Evolutionary conservation across 2,113 vertebrate genomes (phyloP), one percentile per base, ranked within the genome.

Genomic region (Baryphthengus martii): DNA sequence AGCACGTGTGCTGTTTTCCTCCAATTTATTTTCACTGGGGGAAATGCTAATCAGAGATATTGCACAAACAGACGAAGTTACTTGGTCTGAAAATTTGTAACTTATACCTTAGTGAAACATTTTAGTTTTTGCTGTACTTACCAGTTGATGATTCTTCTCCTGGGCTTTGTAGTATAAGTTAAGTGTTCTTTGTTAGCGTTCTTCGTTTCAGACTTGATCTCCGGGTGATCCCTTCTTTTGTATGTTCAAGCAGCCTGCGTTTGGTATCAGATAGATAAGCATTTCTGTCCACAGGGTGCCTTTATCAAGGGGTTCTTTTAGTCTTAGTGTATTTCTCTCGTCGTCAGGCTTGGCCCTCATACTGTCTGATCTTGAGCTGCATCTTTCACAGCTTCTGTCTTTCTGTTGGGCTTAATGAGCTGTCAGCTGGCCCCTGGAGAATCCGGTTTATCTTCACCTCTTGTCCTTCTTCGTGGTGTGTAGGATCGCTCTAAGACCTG

Each of bases 381-480:
- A 13, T 91, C 56, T 86, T 95, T 90, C 62, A 67, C 31, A 62
- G 40, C 53, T 50, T 56, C 52, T 68, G 18, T 80, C 65, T 95
- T 94, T 92, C 74, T 88, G 4, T 66, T 90, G 66, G 42, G 37
- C 25, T 91, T 95, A 88, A 80, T 89, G 92, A 62, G 25, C 68
- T 91, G 50, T 84, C 93, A 82, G 25, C 39, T 79, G 68, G 33
- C 15, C 55, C 52, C 52, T 17, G 52, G 78, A 91, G 89, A 90
- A 86, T 61, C 74, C n/a, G n/a, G 7, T 7, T 93, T 84, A 70
- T 81, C 67, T 90, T 23, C 35, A 50, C 26, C 49, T 86, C 72
- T 61, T 78, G 20, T 33, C 11, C 62, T 97, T 74, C 33, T 71
- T 53, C 81, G 40, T 84, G 61, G 19, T 74, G 25, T n/a, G 13